Evolutionary conservation across 1,140 invertebrate genomes (phyloP), one percentile per base, ranked within the genome.

Genomic region (Mya arenaria): DNA sequence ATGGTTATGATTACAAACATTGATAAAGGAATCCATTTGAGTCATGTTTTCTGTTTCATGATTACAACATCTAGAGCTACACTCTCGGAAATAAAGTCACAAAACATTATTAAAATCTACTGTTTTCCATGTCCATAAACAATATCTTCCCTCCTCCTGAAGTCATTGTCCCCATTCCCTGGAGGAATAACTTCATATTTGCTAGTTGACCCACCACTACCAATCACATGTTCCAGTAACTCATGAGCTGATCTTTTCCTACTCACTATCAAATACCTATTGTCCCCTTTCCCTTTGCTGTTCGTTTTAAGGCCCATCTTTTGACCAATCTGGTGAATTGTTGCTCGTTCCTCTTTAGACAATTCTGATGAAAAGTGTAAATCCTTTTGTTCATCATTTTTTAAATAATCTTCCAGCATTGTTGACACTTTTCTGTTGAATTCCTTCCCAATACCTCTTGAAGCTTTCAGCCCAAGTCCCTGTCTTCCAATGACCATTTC

Each of bases 331-430:
- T 86, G 79, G 79, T 97, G 96, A 73, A 97, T 94, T 8, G 92
- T 84, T 8, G 94, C 94, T 52, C 96, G 93, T 89, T 97, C 96
- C 34, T 96, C 95, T 68, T 95, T 95, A 0, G 93, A 94, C 88
- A 97, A 96, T 58, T 95, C 95, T 0, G 93, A 91, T 25, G 95
- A 94, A 90, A 97, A 97, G 41, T 95, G 93, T 74, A 96, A 88
- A 89, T 93, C 91, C 89, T 95, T 94, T 88, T 93, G 84, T 15
- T 86, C 78, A 30, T 85, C 80, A 10, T 89, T 89, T 25, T 63
- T 34, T 10, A 86, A 71, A 65, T 90, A 92, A 60, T 90, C 88
- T 23, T 87, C 68, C 8, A 91, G 44, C 0, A 89, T 60, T 39
- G 86, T 81, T 23, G 44, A 77, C 10, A 92, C 73, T 52, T 74